These are phyloP conservation scores for Chrysolina americana DNA, from an alignment of 2,888 invertebrate genomes.

Conservation along the genomic window DNA sequence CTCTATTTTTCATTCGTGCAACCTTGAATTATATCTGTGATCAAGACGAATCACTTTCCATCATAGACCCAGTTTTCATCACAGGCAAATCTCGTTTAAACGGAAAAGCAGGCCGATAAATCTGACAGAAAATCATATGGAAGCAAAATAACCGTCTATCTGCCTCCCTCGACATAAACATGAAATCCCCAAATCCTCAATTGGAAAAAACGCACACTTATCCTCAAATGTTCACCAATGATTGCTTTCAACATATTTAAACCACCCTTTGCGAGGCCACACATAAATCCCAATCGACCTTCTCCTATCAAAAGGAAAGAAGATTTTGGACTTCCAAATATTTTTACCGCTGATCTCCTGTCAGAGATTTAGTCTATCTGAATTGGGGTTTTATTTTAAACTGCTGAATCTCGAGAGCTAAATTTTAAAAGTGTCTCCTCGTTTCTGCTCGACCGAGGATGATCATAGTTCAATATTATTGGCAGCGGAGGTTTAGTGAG, in stretches of 20 bases:
- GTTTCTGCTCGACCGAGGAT: neutral
- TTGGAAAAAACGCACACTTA: slow-evolving; percentile 2
- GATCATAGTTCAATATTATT: slow-evolving; percentile 9
- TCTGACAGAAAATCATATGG: neutral
- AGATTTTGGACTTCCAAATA: slow-evolving; percentile 26
- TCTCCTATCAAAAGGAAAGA: slow-evolving; percentile 21
- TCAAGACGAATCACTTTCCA: too few species aligned
- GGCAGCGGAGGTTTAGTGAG: neutral
- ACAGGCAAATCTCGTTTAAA: too few species aligned
- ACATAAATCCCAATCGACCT: slow-evolving; percentile 27
- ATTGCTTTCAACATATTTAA: slow-evolving; percentile 16
- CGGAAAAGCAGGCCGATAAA: neutral
- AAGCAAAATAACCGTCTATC: neutral
- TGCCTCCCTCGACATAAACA: neutral
- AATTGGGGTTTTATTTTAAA: slow-evolving; percentile 23
- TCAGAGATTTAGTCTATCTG: slow-evolving; percentile 24
- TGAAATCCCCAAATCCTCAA: neutral
- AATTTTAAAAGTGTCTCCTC: slow-evolving; percentile 13
- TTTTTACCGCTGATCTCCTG: slow-evolving; percentile 24
- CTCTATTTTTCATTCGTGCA: too few species aligned
- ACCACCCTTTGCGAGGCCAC: slow-evolving; percentile 4
- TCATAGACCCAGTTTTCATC: too few species aligned
- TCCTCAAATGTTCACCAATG: slow-evolving; percentile 10
- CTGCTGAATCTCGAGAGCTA: slow-evolving; percentile 11
- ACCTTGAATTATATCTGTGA: too few species aligned